Evolutionary conservation across 2,888 invertebrate genomes (phyloP), one percentile per base, ranked within the genome.

Genomic region (Conus canariensis): DNA sequence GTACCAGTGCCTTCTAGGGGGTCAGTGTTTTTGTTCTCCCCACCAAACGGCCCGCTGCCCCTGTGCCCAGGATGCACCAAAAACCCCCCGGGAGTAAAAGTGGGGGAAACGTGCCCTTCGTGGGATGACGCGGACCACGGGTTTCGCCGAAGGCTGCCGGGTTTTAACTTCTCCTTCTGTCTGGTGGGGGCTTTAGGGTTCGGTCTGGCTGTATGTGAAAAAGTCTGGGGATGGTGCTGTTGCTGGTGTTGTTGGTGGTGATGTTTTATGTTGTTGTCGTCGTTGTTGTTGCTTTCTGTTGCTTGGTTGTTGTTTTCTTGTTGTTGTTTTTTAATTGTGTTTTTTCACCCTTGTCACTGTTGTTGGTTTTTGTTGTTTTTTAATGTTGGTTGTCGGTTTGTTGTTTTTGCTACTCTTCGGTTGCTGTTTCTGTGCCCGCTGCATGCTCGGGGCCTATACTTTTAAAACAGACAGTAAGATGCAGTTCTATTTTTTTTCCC

Each of bases 311-410:
- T 45, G 2, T 45, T 4, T 45, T 45, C 3, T 45, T 45, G 4
- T 45, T 45, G 45, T 1, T 30, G 3, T 45, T 45, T 2, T 45
- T 45, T n/a, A n/a, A 4, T 1, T 30, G 30, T 77, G n/a, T 30
- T 3, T 77, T 25, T 16, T 77, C 30, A 77, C 8, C 16, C 4
- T 30, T 30, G 16, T 77, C 30, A 16, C 16, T 77, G 30, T 30
- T 30, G 30, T 77, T 77, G 30, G n/a, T n/a, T n/a, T n/a, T 77
- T 77, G 77, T 77, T 77, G 77, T n/a, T n/a, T n/a, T n/a, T 77
- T 77, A 16, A 9, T 77, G 9, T 77, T 77, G n/a, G 30, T 77
- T 77, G 30, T 77, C 0, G 77, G n/a, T n/a, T 77, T 77, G 77
- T 77, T 77, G 77, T 77, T 77, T 12, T 77, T 77, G 19, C 30